Conservation (phyloP, 2,113 vertebrate genomes). For the Onychostoma macrolepis region DNA sequence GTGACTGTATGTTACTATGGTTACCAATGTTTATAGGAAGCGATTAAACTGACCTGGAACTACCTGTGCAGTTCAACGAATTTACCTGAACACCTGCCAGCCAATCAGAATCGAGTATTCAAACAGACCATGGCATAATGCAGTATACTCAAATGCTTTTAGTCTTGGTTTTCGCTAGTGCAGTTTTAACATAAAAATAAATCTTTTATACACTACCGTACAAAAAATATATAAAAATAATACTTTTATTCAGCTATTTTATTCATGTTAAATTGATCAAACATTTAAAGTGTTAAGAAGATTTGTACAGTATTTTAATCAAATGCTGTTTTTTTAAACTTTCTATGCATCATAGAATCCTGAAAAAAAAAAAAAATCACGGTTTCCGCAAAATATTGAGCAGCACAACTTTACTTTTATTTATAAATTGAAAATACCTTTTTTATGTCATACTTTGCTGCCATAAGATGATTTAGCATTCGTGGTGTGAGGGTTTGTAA, state of each 20-base stretch:
- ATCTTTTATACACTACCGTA: background rate
- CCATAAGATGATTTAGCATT: background rate
- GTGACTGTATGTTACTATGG: no score
- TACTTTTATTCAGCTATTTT: background rate
- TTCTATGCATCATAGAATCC: background rate
- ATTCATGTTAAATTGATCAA: background rate
- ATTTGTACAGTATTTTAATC: no score
- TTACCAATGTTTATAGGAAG: no score
- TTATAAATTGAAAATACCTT: background rate
- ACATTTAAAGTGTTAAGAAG: background rate
- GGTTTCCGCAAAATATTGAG: background rate
- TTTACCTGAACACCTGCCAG: no score
- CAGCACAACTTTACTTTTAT: background rate
- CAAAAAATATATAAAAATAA: background rate
- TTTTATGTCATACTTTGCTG: slow-evolving; percentile 13
- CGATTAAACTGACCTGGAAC: no score
- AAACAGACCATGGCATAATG: no score
- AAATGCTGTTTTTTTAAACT: background rate
- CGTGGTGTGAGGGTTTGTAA: background rate
- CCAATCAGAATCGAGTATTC: no score
- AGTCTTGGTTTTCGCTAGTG: background rate
- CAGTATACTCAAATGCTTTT: background rate
- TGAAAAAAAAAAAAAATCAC: background rate
- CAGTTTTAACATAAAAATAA: background rate
- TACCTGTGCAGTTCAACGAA: no score